These are phyloP conservation scores for Calycopis cecrops DNA, from an alignment of 1,140 invertebrate species.

Conservation along the genomic window DNA sequence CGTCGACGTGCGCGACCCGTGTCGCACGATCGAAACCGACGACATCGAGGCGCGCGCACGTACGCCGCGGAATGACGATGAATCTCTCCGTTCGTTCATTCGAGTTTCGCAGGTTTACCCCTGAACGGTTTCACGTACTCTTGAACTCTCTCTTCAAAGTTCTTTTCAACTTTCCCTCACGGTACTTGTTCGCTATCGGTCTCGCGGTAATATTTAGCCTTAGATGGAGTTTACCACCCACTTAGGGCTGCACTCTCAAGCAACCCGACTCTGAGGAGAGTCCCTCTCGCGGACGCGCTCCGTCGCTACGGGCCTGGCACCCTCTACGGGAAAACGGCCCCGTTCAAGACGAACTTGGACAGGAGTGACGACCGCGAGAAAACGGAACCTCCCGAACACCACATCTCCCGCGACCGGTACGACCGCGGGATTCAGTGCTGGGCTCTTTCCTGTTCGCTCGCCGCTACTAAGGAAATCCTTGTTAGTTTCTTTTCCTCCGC, in stretches of 20 bases:
- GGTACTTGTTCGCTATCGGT: constrained; percentile 94
- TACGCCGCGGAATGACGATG: constrained; percentile 59
- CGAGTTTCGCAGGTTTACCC: constrained; percentile 81
- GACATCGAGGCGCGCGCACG: constrained; percentile 39
- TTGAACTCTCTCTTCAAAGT: constrained; percentile 94
- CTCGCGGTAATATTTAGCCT: constrained; percentile 89
- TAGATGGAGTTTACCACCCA: constrained; percentile 90
- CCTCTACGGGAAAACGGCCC: constrained; percentile 81
- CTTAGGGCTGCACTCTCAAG: constrained; percentile 91
- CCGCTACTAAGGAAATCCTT: constrained; percentile 91
- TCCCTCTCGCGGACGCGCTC: constrained; percentile 29
- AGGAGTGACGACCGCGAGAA: constrained; percentile 54
- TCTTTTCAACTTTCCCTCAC: constrained; percentile 94
- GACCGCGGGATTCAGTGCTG: constrained; percentile 76
- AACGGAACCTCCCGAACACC: constrained; percentile 77
- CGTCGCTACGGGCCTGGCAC: constrained; percentile 81
- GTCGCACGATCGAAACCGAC: constrained; percentile 24
- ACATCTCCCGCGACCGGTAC: constrained; percentile 77
- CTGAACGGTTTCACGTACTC: constrained; percentile 87
- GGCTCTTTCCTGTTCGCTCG: constrained; percentile 88
- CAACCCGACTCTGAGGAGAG: constrained; percentile 69
- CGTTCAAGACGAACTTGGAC: constrained; percentile 83
- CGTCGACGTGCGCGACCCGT: constrained; percentile 44
- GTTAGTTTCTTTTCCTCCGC: constrained; percentile 95
- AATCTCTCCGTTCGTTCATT: constrained; percentile 76